Evolutionary conservation across 2,113 vertebrate genomes (phyloP), one percentile per base, ranked within the genome.

Genomic region (Pachyramphus minor): DNA sequence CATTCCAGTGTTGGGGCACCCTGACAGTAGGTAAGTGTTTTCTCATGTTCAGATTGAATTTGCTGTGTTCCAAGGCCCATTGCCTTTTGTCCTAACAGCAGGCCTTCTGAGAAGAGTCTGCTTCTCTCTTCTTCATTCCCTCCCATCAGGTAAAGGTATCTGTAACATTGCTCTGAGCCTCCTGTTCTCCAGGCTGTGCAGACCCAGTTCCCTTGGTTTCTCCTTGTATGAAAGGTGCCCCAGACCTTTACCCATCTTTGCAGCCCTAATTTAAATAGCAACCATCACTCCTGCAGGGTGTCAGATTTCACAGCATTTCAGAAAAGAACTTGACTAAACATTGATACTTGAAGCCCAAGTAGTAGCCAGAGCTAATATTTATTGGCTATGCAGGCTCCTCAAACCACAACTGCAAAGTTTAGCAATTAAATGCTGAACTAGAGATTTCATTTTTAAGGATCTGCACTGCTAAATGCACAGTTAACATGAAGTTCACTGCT

Each of bases 401-500:
- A 63, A 87, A 74, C 35, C 74, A 55, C 81, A 74, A 24, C 14
- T 83, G 78, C 2, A 11, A 73, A 94, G 75, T 63, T 42, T 55
- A 92, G 50, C 3, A 31, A 79, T 67, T 77, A 68, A 81, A 81
- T 47, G 15, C 35, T 67, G 73, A 49, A 89, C n/a, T 49, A 95
- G 63, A 90, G 39, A 85, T 27, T 90, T 74, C 12, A 31, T 20
- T 87, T 89, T 63, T 75, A 72, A 93, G 93, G 86, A 94, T 82
- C 20, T 81, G 31, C 53, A 89, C n/a, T 60, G 63, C 42, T 87
- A 87, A 97, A 95, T 44, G 42, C 35, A 87, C 20, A 56, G 30
- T 89, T 87, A 95, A 84, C 12, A 14, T 55, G 42, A 96, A 96
- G 91, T 93, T 96, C 89, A 96, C 49, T 18, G 47, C 80, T 89